Evolutionary conservation across 1,140 invertebrate species (phyloP).

Genomic region (Panagrolaimus sp.): DNA sequence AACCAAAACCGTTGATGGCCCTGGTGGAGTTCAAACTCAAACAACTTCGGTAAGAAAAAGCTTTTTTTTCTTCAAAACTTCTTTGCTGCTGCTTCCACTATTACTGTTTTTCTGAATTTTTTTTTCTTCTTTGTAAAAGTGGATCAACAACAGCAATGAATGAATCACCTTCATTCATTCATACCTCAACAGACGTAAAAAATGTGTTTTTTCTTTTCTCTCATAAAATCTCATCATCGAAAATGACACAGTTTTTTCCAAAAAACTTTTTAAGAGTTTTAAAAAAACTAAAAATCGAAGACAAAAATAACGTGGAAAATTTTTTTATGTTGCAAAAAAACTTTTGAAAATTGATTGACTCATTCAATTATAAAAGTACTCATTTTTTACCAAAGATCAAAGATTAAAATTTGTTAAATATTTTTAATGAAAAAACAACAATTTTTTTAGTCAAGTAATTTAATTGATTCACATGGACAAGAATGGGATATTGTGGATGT

Average conservation of each 20-base stretch:
- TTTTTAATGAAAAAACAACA: too few relatives aligned
- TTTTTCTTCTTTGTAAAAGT: constrained; percentile 67
- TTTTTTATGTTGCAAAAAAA: too few relatives aligned
- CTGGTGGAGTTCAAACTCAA: constrained; percentile 39
- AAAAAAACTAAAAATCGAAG: too few relatives aligned
- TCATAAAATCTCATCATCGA: too few relatives aligned
- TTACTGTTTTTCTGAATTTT: constrained; percentile 6
- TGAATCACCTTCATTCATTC: constrained; percentile 64
- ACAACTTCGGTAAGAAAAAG: constrained; percentile 34
- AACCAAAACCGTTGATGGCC: constrained; percentile 41
- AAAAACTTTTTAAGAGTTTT: too few relatives aligned
- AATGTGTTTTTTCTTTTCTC: neutral
- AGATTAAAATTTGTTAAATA: too few relatives aligned
- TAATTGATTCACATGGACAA: constrained; percentile 43
- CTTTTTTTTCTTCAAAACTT: neutral
- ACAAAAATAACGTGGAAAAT: too few relatives aligned
- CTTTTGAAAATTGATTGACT: too few relatives aligned
- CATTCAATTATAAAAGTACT: too few relatives aligned
- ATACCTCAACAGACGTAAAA: constrained; percentile 47
- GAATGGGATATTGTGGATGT: constrained; percentile 51
- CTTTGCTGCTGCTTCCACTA: neutral
- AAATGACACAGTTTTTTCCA: too few relatives aligned
- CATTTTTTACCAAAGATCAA: too few relatives aligned
- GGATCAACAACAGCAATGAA: constrained; percentile 69
- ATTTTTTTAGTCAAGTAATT: constrained; percentile 23